A percentile compares a stretch with the other conserved stretches of the same genome.
Evolutionary conservation across 2,888 invertebrate species (phyloP).

Genomic region (Gibbula magus): DNA sequence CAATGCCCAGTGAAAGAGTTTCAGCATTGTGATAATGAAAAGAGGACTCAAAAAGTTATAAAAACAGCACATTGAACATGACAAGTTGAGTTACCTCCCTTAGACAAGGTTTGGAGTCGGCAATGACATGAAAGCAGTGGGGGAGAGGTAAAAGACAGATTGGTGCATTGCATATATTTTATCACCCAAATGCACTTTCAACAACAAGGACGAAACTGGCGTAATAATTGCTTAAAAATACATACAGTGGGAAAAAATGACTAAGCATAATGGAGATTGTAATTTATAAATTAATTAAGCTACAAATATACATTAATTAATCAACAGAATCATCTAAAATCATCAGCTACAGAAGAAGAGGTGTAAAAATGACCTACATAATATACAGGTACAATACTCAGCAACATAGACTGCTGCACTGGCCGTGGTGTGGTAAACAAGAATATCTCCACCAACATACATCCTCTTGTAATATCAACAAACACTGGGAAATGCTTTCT

Average conservation of each 20-base stretch:
- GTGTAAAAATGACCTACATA: background rate
- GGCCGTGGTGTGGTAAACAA: background rate
- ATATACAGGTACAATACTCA: background rate
- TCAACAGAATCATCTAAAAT: constrained; percentile 14
- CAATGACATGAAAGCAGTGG: background rate
- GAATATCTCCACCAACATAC: background rate
- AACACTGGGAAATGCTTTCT: background rate
- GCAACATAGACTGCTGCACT: background rate
- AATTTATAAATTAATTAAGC: constrained; percentile 24
- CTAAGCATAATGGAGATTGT: constrained; percentile 4
- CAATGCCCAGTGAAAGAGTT: background rate
- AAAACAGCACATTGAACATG: background rate
- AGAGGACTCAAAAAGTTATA: background rate
- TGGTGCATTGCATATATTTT: constrained; percentile 21
- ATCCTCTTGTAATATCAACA: background rate
- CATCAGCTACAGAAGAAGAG: background rate
- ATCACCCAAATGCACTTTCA: constrained; percentile 17
- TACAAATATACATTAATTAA: constrained; percentile 20
- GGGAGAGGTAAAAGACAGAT: background rate
- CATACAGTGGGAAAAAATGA: constrained; percentile 6
- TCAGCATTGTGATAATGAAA: background rate
- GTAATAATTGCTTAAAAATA: constrained; percentile 14
- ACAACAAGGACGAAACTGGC: constrained; percentile 24
- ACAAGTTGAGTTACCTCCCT: background rate
- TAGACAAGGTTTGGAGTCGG: background rate